A percentile compares a stretch with the other conserved stretches of the same genome.
These are phyloP conservation scores for Papilio polytes DNA, from an alignment of 1,140 invertebrate genomes.

Conservation along the genomic window DNA sequence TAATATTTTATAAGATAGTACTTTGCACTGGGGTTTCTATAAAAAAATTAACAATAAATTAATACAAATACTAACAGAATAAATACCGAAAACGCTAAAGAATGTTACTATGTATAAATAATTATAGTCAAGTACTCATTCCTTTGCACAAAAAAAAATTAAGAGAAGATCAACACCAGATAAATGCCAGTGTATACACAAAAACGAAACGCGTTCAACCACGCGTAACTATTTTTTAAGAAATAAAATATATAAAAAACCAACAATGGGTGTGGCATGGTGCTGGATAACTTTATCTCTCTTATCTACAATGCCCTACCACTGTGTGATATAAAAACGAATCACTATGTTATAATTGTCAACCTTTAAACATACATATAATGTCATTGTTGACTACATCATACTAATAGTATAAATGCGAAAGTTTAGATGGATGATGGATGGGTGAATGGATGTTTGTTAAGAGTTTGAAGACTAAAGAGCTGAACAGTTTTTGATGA, in stretches of 20 bases:
- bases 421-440: no score
- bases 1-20: neutral
- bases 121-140: neutral
- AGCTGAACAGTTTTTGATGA: no score
- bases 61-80: neutral
- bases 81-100: neutral
- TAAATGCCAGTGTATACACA: neutral
- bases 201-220: neutral
- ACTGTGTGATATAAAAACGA: conserved; percentile 8
- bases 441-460: no score
- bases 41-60: neutral
- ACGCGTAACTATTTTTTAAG: neutral
- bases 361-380: neutral
- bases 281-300: conserved; percentile 6
- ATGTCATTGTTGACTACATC: neutral
- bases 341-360: neutral
- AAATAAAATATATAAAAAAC: neutral
- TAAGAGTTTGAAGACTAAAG: no score
- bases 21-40: neutral
- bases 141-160: neutral
- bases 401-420: no score
- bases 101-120: neutral
- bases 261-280: neutral
- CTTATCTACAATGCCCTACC: conserved; percentile 23
- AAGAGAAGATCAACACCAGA: neutral